These are phyloP conservation scores for Caerostris extrusa DNA, from an alignment of 1,140 invertebrate species.

Conservation along the genomic window DNA sequence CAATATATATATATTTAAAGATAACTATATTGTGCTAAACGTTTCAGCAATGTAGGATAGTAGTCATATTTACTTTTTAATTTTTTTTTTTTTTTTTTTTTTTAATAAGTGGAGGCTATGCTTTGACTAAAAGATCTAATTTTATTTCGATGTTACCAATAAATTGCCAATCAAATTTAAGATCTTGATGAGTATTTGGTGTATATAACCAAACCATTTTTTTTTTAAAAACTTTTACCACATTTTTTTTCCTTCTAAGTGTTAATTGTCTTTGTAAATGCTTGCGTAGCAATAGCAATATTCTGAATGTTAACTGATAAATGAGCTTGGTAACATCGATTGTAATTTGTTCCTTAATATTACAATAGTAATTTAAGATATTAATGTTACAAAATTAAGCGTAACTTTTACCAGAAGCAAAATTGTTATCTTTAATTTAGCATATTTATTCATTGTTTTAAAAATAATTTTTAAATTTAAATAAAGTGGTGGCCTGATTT, in stretches of 20 bases:
- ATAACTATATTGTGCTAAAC: conserved; percentile 49
- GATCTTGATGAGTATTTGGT: background rate
- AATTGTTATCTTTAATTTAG: background rate
- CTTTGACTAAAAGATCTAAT: background rate
- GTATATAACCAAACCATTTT: background rate
- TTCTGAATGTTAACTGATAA: background rate
- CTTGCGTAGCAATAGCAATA: background rate
- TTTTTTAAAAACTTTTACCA: background rate
- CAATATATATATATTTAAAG: conserved; percentile 48
- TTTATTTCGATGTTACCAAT: conserved; percentile 60
- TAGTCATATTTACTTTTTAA: background rate
- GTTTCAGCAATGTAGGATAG: conserved; percentile 36
- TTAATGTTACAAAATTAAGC: too few species aligned
- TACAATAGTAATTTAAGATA: background rate
- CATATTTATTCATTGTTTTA: background rate
- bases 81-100: conserved; percentile 9
- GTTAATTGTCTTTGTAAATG: background rate
- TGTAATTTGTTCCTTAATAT: background rate
- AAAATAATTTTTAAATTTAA: background rate
- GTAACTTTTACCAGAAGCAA: too few species aligned
- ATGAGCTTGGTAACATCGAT: conserved; percentile 53
- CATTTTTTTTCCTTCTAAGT: background rate
- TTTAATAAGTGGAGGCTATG: background rate
- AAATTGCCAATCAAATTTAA: background rate
- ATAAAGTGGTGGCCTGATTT: background rate